phyloP scores from a whole-genome alignment of 2,888 invertebrate species.

The Camponotus fellah region DNA sequence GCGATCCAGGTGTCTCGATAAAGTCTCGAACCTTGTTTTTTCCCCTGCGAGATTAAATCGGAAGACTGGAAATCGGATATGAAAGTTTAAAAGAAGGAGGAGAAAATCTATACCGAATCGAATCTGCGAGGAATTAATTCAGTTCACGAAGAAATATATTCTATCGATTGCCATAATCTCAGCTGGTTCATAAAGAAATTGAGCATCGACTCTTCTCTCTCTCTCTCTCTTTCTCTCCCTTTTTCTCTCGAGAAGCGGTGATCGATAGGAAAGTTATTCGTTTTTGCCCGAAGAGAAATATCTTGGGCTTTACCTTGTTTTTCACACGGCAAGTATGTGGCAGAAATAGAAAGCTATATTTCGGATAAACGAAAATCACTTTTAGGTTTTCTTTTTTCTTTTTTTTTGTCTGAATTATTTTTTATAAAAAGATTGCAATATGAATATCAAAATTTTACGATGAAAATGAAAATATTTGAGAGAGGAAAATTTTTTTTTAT shows the following conservation, averaged over 20 bases:
- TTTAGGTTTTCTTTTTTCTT: background rate
- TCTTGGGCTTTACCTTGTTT: slow-evolving; percentile 7
- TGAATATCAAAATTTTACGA: background rate
- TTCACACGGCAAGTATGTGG: background rate
- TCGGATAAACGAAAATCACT: background rate
- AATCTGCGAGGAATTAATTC: slow-evolving; percentile 16
- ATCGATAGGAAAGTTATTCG: slow-evolving; percentile 60
- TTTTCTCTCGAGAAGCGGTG: slow-evolving; percentile 34
- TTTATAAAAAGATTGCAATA: background rate
- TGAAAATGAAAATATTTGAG: background rate
- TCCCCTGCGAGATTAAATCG: slow-evolving; percentile 54
- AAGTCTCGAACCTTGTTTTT: slow-evolving; percentile 52
- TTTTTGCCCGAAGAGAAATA: slow-evolving; percentile 41
- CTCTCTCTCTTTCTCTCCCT: background rate
- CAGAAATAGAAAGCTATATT: background rate
- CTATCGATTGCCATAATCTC: slow-evolving; percentile 51
- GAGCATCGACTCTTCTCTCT: background rate
- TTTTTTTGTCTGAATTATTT: background rate
- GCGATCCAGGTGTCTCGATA: slow-evolving; percentile 70
- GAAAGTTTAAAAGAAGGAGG: slow-evolving; percentile 37
- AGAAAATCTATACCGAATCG: background rate
- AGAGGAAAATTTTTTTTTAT: background rate
- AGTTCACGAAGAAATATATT: slow-evolving; percentile 21
- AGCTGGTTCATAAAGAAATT: slow-evolving; percentile 54
- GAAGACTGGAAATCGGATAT: slow-evolving; percentile 30